Evolutionary conservation across 1,140 invertebrate genomes (phyloP).

Genomic region (Drosophila navojoa): DNA sequence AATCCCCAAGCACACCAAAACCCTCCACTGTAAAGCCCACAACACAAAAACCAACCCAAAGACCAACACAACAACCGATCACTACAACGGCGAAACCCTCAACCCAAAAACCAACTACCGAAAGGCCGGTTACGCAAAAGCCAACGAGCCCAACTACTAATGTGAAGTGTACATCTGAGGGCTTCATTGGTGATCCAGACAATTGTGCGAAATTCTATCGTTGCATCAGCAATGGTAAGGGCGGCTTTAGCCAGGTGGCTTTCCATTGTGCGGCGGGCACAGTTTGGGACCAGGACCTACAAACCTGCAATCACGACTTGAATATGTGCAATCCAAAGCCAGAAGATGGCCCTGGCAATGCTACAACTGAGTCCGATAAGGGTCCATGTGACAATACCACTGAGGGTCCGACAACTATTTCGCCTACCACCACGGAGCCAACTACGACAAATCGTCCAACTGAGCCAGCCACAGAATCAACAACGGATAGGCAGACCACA

Average conservation of each 20-base stretch:
- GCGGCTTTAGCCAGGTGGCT: conserved; percentile 85
- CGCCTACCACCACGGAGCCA: conserved; percentile 10
- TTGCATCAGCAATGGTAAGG: conserved; percentile 86
- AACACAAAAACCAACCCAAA: conserved; percentile 15
- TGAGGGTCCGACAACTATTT: conserved; percentile 6
- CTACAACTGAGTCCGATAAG: conserved; percentile 48
- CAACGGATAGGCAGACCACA: not conserved
- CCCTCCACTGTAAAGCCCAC: conserved; percentile 4
- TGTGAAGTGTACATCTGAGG: conserved; percentile 57
- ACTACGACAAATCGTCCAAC: conserved; percentile 22
- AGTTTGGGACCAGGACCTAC: conserved; percentile 86
- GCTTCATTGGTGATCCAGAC: conserved; percentile 68
- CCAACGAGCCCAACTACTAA: conserved; percentile 8
- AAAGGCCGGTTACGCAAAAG: conserved; percentile 13
- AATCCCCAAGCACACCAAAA: not conserved
- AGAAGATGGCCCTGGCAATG: not conserved
- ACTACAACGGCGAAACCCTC: conserved; percentile 8
- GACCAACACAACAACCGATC: not conserved
- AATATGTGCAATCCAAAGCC: conserved; percentile 64
- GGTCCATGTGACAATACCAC: conserved; percentile 51
- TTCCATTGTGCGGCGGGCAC: conserved; percentile 88
- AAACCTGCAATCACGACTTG: conserved; percentile 86
- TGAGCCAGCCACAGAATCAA: conserved; percentile 20
- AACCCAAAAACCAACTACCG: conserved; percentile 5
- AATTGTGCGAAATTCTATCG: conserved; percentile 89